These are phyloP conservation scores for Conus canariensis DNA, from an alignment of 2,888 invertebrate species.

Conservation along the genomic window DNA sequence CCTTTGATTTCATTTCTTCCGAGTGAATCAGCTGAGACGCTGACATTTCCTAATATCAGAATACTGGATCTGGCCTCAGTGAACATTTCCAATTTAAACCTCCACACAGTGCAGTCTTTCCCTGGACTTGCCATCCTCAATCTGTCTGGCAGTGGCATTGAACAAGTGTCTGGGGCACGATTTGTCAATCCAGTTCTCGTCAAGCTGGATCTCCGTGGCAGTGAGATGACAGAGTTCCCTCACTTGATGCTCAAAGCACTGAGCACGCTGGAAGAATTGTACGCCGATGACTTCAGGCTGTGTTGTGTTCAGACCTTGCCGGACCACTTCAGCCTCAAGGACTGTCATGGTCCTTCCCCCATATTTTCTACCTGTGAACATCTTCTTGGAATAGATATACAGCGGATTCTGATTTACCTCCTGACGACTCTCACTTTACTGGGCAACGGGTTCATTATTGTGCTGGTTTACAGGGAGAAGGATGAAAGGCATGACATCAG, in stretches of 20 bases:
- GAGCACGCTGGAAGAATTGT: not conserved
- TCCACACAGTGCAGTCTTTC: not conserved
- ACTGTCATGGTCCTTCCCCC: not conserved
- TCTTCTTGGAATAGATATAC: not conserved
- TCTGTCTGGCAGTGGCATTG: not conserved
- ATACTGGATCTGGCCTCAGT: not conserved
- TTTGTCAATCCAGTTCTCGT: not conserved
- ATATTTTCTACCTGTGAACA: not conserved
- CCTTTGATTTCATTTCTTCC: not conserved
- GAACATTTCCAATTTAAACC: not conserved
- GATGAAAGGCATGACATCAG: too few species aligned
- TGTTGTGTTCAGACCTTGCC: not conserved
- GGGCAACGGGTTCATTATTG: not conserved
- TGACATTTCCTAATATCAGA: not conserved
- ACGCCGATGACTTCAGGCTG: not conserved
- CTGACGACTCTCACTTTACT: not conserved
- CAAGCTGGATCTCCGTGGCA: not conserved
- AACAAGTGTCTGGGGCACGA: not conserved
- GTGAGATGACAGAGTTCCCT: not conserved
- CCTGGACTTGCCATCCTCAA: not conserved
- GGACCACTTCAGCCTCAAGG: not conserved
- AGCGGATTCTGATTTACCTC: not conserved
- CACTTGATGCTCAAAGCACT: not conserved
- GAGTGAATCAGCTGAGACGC: not conserved
- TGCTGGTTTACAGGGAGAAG: not conserved